phyloP scores from a whole-genome alignment of 2,113 vertebrate species.

The Daubentonia madagascariensis region DNA sequence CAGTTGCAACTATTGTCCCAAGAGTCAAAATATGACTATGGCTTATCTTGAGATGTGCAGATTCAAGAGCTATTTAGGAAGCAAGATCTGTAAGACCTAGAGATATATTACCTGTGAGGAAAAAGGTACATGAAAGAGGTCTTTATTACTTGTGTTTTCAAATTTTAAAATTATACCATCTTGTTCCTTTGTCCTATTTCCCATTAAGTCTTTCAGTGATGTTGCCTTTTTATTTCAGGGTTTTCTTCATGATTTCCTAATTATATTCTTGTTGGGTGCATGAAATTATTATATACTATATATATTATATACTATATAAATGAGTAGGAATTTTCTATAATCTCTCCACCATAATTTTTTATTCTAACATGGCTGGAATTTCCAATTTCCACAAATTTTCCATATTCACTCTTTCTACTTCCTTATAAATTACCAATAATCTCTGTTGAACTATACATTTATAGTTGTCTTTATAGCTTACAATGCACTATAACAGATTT shows the following conservation, averaged over 20 bases:
- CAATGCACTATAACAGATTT: not conserved
- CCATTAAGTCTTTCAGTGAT: not conserved
- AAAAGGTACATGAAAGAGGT: not conserved
- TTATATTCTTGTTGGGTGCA: not conserved
- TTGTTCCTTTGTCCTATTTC: not conserved
- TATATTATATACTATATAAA: not conserved
- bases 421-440: slow-evolving; percentile 1
- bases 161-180: not conserved
- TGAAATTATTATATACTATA: not conserved
- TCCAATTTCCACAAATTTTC: not conserved
- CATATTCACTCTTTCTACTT: not conserved
- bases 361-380: not conserved
- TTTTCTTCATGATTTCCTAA: not conserved
- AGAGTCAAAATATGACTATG: not conserved
- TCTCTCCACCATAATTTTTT: not conserved
- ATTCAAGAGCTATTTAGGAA: slow-evolving; percentile 13
- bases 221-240: not conserved
- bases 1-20: not conserved
- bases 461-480: not conserved
- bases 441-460: not conserved
- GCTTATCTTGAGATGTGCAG: not conserved
- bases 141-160: not conserved
- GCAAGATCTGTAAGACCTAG: not conserved
- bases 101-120: not conserved
- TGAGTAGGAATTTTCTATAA: slow-evolving; percentile 13